Evolutionary conservation across 2,888 invertebrate genomes (phyloP), one percentile per base, ranked within the genome.

Genomic region (Paralinhomoeus sp.): DNA sequence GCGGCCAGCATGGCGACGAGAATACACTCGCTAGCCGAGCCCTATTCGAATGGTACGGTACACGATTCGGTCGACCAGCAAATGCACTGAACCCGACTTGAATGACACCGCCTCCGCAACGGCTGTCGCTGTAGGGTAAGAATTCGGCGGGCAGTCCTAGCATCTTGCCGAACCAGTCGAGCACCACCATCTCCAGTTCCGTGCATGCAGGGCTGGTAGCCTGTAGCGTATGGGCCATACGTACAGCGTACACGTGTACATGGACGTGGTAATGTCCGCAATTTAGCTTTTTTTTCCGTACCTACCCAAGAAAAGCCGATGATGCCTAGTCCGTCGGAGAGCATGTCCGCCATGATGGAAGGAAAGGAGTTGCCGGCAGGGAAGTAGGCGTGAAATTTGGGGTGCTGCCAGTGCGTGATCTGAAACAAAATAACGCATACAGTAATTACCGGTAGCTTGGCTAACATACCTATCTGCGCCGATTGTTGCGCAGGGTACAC

Each of bases 11-110:
- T 67, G 9, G 78, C 78, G 3, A 87, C 75, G 5, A 85, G 64
- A 0, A 83, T 81, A 0, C 82, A 73, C 67, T 89, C 87, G 61
- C 83, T 84, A 2, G 85, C 87, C 0, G 85, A 83, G 41, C 80
- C 78, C 76, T 85, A 62, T n/a, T n/a, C n/a, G n/a, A n/a, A n/a
- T n/a, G n/a, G n/a, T n/a, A n/a, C n/a, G n/a, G n/a, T n/a, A n/a
- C n/a, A n/a, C n/a, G n/a, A n/a, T n/a, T n/a, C n/a, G n/a, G n/a
- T n/a, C n/a, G n/a, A n/a, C n/a, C n/a, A n/a, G n/a, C n/a, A n/a
- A n/a, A n/a, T n/a, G n/a, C n/a, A n/a, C n/a, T n/a, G n/a, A n/a
- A n/a, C n/a, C n/a, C n/a, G n/a, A n/a, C n/a, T n/a, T n/a, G n/a
- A n/a, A n/a, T n/a, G n/a, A n/a, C n/a, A n/a, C n/a, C n/a, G n/a